phyloP scores from a whole-genome alignment of 2,113 vertebrate genomes.

The Sinocyclocheilus maitianheensis region DNA sequence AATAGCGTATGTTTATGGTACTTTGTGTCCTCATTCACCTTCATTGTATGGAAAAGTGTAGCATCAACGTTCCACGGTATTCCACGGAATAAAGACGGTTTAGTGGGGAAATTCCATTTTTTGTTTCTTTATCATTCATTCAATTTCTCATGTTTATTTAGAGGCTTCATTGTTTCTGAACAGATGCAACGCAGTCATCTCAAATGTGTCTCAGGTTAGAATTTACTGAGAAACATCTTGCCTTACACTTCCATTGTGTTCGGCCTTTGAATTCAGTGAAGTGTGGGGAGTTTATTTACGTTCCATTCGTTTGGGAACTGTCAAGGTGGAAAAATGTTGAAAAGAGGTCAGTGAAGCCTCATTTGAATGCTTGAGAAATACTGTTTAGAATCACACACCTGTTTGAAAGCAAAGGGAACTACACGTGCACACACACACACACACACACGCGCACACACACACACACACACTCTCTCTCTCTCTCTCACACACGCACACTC shows the following conservation, averaged over 20 bases:
- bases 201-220: not conserved
- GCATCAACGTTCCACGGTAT: not conserved
- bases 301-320: slow-evolving; percentile 49
- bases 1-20: not conserved
- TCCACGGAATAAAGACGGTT: not conserved
- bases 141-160: not conserved
- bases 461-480: too few species aligned
- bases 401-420: slow-evolving; percentile 26
- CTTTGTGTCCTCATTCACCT: not conserved
- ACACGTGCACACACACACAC: not conserved
- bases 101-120: not conserved
- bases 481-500: too few species aligned
- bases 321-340: slow-evolving; percentile 53
- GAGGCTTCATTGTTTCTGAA: not conserved
- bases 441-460: too few species aligned
- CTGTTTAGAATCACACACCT: slow-evolving; percentile 55
- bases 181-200: not conserved
- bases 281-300: slow-evolving; percentile 46
- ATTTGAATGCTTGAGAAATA: slow-evolving; percentile 52
- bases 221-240: slow-evolving; percentile 37
- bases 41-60: not conserved
- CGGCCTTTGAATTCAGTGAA: not conserved
- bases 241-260: slow-evolving; percentile 22
- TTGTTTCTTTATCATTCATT: not conserved
- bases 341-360: slow-evolving; percentile 45